Base-by-base conservation (phyloP, 2,888 invertebrate genomes). In the Oscheius myriophilus region DNA sequence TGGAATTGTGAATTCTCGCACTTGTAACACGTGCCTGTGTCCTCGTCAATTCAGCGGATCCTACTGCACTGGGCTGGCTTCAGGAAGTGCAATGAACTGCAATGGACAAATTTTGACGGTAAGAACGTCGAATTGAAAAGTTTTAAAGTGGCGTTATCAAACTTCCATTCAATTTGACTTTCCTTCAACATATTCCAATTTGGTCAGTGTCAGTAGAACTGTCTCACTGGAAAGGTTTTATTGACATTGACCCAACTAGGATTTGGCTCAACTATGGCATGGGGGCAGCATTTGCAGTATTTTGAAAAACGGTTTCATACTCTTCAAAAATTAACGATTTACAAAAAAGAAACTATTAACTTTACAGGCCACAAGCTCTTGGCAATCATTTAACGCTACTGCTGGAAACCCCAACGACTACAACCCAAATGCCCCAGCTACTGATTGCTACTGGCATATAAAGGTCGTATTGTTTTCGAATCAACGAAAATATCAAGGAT, bases 401-500 rank as follows among this genome's bases (percentile, higher is more conserved):
- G 70, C 72, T 9, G 76, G 76, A 0, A 67, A 76, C 51, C 65
- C 70, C 21, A 62, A 57, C 41, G 70, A 68, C 55, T 76, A 72
- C 67, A 63, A 65, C 68, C 18, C 55, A 57, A 51, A 43, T 0
- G 63, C 67, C 42, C 70, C 57, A 21, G 52, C 73, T 0, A 59
- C 64, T 1, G 59, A 67, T 26, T 76, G 76, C 43, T 73, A 64
- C 43, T 76, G 76, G 76, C 69, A 70, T 39, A 67, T 76, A 11
- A 67, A 76, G 65, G 57, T 57, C n/a, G 43, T 63, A n/a, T 45
- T 6, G 51, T 52, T 23, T 18, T 4, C 18, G 6, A 11, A 52
- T n/a, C 51, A 3, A 11, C 21, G 9, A 58, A 23, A 26, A 54
- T 25, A 25, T 6, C 9, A 25, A 14, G n/a, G 11, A 18, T 63